Evolutionary conservation across 2,888 invertebrate species (phyloP).

Genomic region (Trissolcus brochymenae): DNA sequence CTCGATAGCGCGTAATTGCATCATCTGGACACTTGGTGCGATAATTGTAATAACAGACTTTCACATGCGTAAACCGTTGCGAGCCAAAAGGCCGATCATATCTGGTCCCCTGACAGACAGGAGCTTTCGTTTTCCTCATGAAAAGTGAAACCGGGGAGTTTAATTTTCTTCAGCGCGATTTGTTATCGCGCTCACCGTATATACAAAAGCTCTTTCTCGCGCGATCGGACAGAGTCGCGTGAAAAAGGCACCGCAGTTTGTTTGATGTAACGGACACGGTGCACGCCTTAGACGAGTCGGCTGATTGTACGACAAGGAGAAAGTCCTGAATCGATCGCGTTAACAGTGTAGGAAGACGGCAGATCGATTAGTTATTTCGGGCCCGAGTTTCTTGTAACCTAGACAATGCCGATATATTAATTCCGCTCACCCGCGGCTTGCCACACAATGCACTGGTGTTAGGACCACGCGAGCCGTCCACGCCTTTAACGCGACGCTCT

Average conservation of each 20-base stretch:
- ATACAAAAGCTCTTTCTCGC: constrained; percentile 14
- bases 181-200: constrained; percentile 17
- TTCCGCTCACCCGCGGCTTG: constrained; percentile 43
- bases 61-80: constrained; percentile 32
- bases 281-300: constrained; percentile 43
- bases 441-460: constrained; percentile 35
- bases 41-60: constrained; percentile 54
- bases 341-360: constrained; percentile 55
- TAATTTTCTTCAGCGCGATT: constrained; percentile 1
- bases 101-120: constrained; percentile 7
- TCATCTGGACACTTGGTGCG: constrained; percentile 37
- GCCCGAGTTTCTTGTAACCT: constrained; percentile 41
- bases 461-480: constrained; percentile 42
- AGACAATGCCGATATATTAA: constrained; percentile 57
- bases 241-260: constrained; percentile 17
- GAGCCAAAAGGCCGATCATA: constrained; percentile 19
- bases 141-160: constrained; percentile 44
- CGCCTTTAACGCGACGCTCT: constrained; percentile 50
- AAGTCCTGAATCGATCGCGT: constrained; percentile 53
- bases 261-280: constrained; percentile 34
- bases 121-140: constrained; percentile 43
- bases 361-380: constrained; percentile 53
- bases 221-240: neutral
- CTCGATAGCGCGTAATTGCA: constrained; percentile 28
- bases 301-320: constrained; percentile 51